These are phyloP conservation scores for Proales similis DNA, from an alignment of 1,140 invertebrate species.

Conservation along the genomic window DNA sequence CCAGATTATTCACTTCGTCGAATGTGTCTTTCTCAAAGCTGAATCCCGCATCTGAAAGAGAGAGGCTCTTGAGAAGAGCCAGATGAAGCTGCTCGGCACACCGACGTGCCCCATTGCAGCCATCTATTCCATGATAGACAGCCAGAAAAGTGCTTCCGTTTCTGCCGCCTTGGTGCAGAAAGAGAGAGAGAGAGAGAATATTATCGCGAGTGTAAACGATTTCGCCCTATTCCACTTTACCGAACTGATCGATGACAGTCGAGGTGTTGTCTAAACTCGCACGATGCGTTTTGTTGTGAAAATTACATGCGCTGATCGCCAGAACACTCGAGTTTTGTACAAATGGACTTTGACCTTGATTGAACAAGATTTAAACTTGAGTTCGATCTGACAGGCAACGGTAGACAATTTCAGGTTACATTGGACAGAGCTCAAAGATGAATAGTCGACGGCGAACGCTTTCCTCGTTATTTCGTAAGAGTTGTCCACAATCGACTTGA, in stretches of 20 bases:
- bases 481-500: conserved; percentile 24
- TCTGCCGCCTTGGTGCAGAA: too few relatives aligned
- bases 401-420: too few relatives aligned
- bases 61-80: conserved; percentile 6
- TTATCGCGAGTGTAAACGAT: too few relatives aligned
- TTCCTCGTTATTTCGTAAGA: too few relatives aligned
- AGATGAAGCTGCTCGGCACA: conserved; percentile 22
- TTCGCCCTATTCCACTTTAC: conserved; percentile 12
- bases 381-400: too few relatives aligned
- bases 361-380: conserved; percentile 1
- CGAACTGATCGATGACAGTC: conserved; percentile 20
- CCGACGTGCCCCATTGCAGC: too few relatives aligned
- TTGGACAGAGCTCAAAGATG: too few relatives aligned
- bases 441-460: too few relatives aligned
- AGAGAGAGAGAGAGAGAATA: too few relatives aligned
- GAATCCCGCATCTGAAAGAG: conserved; percentile 4
- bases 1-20: conserved; percentile 34
- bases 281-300: conserved; percentile 6
- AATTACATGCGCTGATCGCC: conserved; percentile 11
- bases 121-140: too few relatives aligned
- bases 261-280: conserved; percentile 14
- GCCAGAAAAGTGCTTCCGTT: too few relatives aligned
- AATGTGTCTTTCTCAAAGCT: conserved; percentile 22
- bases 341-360: conserved; percentile 23
- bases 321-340: conserved; percentile 20